Evolutionary conservation across 1,140 invertebrate species (phyloP), one percentile per base, ranked within the genome.

Genomic region (Sitobion miscanthi): DNA sequence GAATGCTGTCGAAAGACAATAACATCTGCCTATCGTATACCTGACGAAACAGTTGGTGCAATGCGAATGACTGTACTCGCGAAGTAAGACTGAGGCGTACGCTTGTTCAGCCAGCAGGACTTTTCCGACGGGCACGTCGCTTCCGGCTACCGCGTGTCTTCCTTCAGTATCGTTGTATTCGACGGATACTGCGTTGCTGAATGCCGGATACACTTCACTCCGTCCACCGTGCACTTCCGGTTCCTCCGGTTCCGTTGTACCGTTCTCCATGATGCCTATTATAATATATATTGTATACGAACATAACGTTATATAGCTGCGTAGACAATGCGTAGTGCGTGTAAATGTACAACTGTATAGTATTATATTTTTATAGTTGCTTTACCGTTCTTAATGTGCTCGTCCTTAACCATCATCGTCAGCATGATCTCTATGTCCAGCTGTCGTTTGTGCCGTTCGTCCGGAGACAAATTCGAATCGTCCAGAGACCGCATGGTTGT

Each of bases 41-140:
- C 96, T 96, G 82, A 95, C 95, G 94, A 98, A 97, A 95, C 98
- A 99, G 94, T 97, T 95, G 94, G 98, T 97, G 94, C 97, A 98
- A 95, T 98, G 96, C n/a, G 96, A 96, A 94, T 96, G 95, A 49
- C 96, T 95, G 94, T 96, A 97, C 94, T 97, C 97, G 38, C 96
- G 96, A n/a, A 98, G 95, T 4, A 98, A 95, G 8, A 97, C 97
- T 0, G 97, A 96, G 93, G 97, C 97, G 94, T 97, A 97, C 6
- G 98, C 96, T 94, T 96, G 96, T 94, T 99, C 98, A 7, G 97
- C 95, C 0, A 97, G 95, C 49, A 98, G 94, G 88, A 97, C 95
- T 94, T 97, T 96, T 4, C 97, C 97, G 9, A 96, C 96, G 57
- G 95, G 94, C 25, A 98, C 96, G 94, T 97, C 95, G 93, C 95